Evolutionary conservation across 2,113 vertebrate genomes (phyloP).

Genomic region (Apaloderma vittatum): DNA sequence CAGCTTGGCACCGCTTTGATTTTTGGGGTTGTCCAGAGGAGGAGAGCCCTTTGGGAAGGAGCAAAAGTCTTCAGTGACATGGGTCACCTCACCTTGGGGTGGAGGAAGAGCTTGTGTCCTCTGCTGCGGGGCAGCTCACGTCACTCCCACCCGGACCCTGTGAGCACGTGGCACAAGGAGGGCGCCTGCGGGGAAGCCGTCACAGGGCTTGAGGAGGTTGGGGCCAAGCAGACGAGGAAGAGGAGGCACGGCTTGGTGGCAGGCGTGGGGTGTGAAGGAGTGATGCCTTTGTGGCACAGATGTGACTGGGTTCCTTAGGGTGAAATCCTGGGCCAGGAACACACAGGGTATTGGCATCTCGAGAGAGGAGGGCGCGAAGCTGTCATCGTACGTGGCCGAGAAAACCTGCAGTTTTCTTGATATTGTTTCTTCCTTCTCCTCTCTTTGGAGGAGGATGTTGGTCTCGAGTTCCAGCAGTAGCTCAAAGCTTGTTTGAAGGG

Average conservation of each 20-base stretch:
- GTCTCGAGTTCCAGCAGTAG: not conserved
- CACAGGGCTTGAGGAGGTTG: not conserved
- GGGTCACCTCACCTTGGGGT: not conserved
- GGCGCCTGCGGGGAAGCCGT: accelerated
- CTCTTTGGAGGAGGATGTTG: not conserved
- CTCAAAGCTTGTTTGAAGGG: accelerated
- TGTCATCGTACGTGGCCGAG: accelerated
- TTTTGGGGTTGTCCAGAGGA: not conserved
- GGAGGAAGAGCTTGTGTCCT: not conserved
- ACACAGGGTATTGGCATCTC: accelerated
- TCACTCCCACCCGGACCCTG: not conserved
- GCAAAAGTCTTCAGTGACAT: accelerated
- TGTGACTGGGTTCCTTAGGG: accelerated
- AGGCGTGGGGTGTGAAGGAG: not conserved
- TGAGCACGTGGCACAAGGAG: accelerated
- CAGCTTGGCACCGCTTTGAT: accelerated
- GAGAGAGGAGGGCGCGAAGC: not conserved
- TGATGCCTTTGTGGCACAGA: accelerated
- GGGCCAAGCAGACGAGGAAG: not conserved
- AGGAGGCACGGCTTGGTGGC: not conserved
- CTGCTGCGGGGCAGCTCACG: accelerated
- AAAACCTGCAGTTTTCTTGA: not conserved
- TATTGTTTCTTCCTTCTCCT: not conserved
- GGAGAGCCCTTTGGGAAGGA: not conserved
- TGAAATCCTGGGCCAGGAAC: not conserved